Percentiles rank a stretch among this genome's conserved stretches.
These are phyloP conservation scores for Globodera rostochiensis DNA, from an alignment of 1,140 invertebrate genomes.

Conservation along the genomic window DNA sequence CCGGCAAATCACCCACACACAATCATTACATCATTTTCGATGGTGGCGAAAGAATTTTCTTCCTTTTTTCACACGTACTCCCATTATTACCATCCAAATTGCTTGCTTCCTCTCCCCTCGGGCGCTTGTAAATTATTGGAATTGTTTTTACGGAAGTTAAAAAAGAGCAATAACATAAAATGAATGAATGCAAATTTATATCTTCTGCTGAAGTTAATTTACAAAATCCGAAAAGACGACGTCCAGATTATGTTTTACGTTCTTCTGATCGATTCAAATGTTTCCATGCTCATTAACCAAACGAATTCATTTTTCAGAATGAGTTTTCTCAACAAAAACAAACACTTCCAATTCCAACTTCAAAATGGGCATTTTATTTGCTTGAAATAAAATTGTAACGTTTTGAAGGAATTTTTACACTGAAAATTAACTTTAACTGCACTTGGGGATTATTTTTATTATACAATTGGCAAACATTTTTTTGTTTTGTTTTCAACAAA, in stretches of 20 bases:
- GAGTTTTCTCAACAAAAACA: no score
- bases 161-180: slow-evolving; percentile 1
- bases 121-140: neutral
- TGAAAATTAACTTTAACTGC: neutral
- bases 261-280: no score
- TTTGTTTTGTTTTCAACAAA: neutral
- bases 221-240: no score
- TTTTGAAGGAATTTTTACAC: neutral
- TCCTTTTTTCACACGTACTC: neutral
- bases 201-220: neutral
- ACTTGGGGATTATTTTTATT: neutral
- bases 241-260: no score
- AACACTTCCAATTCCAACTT: no score
- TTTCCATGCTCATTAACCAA: no score
- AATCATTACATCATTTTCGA: neutral
- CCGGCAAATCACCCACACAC: neutral
- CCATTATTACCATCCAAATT: neutral
- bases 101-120: neutral
- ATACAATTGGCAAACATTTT: neutral
- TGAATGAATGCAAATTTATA: neutral
- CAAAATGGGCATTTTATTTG: no score
- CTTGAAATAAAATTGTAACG: no score
- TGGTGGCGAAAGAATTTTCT: neutral
- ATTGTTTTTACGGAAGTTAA: neutral
- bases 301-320: no score